A percentile compares a stretch with the other conserved stretches of the same genome.
Evolutionary conservation across 2,113 vertebrate genomes (phyloP).

Genomic region (Platanista minor): DNA sequence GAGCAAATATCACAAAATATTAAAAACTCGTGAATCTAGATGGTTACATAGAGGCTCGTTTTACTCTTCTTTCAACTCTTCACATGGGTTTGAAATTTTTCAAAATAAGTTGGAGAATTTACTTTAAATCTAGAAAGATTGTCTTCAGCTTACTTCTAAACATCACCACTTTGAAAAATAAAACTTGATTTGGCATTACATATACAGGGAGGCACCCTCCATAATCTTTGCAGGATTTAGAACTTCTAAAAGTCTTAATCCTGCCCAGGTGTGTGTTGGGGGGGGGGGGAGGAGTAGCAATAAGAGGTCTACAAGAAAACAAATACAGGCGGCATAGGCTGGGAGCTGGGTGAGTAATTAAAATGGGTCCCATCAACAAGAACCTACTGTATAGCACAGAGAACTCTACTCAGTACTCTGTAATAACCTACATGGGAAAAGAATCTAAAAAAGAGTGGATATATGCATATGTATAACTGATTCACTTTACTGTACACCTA

Average conservation of each 20-base stretch:
- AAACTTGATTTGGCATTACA: neutral
- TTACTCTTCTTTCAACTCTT: neutral
- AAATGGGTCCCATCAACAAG: no score
- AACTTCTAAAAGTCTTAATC: neutral
- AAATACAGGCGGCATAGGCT: neutral
- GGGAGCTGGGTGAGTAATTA: neutral
- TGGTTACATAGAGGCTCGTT: neutral
- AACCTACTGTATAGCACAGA: no score
- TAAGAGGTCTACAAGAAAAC: neutral
- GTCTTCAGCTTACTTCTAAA: neutral
- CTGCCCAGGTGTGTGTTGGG: neutral
- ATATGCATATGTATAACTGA: no score
- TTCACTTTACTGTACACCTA: no score
- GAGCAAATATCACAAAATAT: neutral
- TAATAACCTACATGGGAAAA: no score
- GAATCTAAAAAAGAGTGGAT: no score
- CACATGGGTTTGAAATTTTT: neutral
- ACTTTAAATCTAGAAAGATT: neutral
- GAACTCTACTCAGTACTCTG: no score
- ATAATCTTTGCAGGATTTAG: neutral
- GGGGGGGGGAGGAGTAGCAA: no score
- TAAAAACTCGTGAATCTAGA: neutral
- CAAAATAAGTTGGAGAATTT: neutral
- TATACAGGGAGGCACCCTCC: neutral
- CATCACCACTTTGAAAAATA: neutral